Evolutionary conservation across 2,888 invertebrate species (phyloP).

Genomic region (Epistrophella euchroma): DNA sequence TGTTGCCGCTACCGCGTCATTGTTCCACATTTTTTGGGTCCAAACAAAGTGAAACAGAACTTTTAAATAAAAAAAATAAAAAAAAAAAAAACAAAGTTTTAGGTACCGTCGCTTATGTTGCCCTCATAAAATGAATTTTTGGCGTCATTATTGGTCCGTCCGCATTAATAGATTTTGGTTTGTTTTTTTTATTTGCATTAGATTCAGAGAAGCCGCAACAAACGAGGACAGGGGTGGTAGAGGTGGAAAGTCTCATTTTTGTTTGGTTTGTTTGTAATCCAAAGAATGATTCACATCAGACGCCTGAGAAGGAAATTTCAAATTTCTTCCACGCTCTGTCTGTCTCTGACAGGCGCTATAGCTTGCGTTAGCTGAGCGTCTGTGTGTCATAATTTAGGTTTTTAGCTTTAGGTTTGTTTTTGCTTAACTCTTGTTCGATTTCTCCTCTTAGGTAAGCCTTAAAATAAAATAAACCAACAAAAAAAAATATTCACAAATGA

Average conservation of each 20-base stretch:
- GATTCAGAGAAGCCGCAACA: neutral
- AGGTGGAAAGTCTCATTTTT: slow-evolving; percentile 32
- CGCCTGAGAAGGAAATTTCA: slow-evolving; percentile 48
- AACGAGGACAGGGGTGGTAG: neutral
- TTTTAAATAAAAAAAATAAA: neutral
- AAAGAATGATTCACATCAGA: slow-evolving; percentile 65
- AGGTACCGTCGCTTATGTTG: slow-evolving; percentile 3
- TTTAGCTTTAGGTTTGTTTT: slow-evolving; percentile 17
- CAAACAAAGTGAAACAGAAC: slow-evolving; percentile 29
- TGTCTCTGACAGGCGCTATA: slow-evolving; percentile 17
- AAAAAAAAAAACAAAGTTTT: neutral
- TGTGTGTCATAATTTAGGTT: slow-evolving; percentile 31
- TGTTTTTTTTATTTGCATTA: slow-evolving; percentile 21
- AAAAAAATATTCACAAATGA: slow-evolving; percentile 43
- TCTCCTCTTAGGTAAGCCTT: slow-evolving; percentile 42
- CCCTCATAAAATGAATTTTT: slow-evolving; percentile 9
- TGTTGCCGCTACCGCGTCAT: slow-evolving; percentile 20
- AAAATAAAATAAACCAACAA: slow-evolving; percentile 24
- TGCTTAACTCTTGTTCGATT: slow-evolving; percentile 34
- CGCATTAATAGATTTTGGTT: slow-evolving; percentile 6
- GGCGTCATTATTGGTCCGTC: slow-evolving; percentile 14
- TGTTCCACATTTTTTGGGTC: slow-evolving; percentile 60
- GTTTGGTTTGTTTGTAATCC: slow-evolving; percentile 26
- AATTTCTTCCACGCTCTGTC: slow-evolving; percentile 58
- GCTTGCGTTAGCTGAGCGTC: slow-evolving; percentile 25